Evolutionary conservation across 30 jellyfish, hydroid and myxozoan genomes (phyloP).

Genomic region (Morbakka virulenta): DNA sequence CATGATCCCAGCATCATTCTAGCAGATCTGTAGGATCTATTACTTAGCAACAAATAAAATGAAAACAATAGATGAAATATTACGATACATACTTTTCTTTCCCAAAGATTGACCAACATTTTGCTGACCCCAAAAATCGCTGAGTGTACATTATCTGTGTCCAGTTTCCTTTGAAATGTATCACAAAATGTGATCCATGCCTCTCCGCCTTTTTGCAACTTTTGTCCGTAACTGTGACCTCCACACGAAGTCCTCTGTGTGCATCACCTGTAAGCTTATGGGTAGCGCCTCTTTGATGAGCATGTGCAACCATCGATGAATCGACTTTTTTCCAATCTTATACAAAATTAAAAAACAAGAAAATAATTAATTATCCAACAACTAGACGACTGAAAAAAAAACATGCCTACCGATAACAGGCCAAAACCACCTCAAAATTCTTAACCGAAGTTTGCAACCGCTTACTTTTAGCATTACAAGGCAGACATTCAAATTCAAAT

Average conservation of each 20-base stretch:
- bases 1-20: too few species aligned
- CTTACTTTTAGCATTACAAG: too few species aligned
- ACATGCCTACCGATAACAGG: too few species aligned
- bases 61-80: too few species aligned
- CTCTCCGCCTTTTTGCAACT: conserved; percentile 17
- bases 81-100: too few species aligned
- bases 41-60: too few species aligned
- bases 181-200: conserved; percentile 7
- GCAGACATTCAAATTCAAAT: too few species aligned
- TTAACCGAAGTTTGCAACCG: too few species aligned
- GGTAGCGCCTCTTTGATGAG: conserved; percentile 17
- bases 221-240: conserved; percentile 19
- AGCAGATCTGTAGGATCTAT: too few species aligned
- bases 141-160: conserved; percentile 69
- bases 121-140: conserved; percentile 45
- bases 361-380: not conserved
- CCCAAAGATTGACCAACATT: conserved; percentile 65
- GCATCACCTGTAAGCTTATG: not conserved
- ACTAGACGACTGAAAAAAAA: not conserved
- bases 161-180: conserved; percentile 66
- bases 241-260: conserved; percentile 18
- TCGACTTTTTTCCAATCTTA: conserved; percentile 65
- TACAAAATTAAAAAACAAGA: not conserved
- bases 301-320: conserved; percentile 41
- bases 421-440: too few species aligned